phyloP scores from a whole-genome alignment of 2,888 invertebrate species.

The Drosophila helvetica region DNA sequence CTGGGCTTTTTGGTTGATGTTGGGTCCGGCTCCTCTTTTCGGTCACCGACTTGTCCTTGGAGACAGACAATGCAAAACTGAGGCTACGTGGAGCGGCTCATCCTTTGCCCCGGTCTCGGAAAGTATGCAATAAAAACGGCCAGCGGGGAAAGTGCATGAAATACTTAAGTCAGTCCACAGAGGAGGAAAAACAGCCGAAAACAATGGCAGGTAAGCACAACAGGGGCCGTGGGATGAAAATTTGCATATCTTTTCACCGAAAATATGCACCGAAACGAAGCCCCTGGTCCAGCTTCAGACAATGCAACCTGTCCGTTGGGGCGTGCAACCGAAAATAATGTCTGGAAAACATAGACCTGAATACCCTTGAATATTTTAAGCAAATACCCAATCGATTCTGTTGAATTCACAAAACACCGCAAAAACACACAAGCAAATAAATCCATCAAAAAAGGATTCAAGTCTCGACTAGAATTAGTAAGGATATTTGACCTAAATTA shows the following conservation, averaged over 20 bases:
- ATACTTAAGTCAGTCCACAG: constrained; percentile 14
- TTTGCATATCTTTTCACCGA: neutral
- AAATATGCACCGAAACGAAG: neutral
- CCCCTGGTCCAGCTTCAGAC: neutral
- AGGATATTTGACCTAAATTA: no score
- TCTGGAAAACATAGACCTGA: neutral
- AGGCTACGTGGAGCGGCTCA: neutral
- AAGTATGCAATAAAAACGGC: constrained; percentile 38
- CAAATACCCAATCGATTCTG: neutral
- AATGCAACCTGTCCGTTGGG: neutral
- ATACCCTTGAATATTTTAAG: neutral
- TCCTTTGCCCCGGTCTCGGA: neutral
- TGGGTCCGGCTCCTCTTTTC: constrained; percentile 34
- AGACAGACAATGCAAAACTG: constrained; percentile 24
- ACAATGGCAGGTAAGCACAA: neutral
- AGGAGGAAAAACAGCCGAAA: constrained; percentile 1
- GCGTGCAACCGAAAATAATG: neutral
- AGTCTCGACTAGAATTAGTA: no score
- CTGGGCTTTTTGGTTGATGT: constrained; percentile 19
- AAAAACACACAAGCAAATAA: no score
- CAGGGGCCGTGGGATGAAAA: neutral
- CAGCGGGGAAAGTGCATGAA: constrained; percentile 25
- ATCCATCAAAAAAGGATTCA: no score
- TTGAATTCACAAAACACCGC: no score
- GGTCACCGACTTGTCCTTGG: constrained; percentile 59